These are phyloP conservation scores for Drosophila auraria DNA, from an alignment of 1,140 invertebrate species.

Conservation along the genomic window DNA sequence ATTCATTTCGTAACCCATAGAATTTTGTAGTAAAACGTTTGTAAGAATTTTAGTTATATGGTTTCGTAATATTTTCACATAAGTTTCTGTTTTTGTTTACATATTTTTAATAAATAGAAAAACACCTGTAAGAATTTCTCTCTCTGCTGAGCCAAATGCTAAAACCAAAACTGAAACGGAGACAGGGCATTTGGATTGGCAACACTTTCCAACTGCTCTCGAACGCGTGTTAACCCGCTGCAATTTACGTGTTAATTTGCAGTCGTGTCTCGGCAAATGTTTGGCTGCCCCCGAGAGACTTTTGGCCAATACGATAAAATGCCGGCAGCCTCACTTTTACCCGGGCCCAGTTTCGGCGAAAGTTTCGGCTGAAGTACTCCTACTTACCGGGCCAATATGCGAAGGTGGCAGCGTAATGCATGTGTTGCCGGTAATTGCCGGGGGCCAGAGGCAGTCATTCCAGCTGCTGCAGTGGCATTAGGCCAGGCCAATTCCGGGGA, in stretches of 20 bases:
- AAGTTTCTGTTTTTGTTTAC: too few relatives aligned
- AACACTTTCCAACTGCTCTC: conserved; percentile 53
- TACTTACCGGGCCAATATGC: conserved; percentile 22
- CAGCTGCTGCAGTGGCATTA: conserved; percentile 50
- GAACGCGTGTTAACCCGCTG: conserved; percentile 72
- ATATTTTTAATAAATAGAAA: conserved; percentile 6
- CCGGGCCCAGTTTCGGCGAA: conserved; percentile 42
- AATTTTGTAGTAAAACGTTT: too few relatives aligned
- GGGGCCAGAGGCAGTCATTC: conserved; percentile 16
- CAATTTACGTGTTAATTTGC: conserved; percentile 82
- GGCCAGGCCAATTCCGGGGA: conserved; percentile 42
- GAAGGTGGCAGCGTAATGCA: conserved; percentile 65
- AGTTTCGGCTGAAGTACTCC: conserved; percentile 44
- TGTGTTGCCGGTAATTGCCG: conserved; percentile 73
- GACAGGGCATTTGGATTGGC: conserved; percentile 43
- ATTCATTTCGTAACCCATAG: too few relatives aligned
- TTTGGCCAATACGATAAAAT: conserved; percentile 15
- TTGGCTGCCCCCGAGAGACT: conserved; percentile 35
- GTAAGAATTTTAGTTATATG: too few relatives aligned
- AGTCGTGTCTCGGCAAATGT: conserved; percentile 70
- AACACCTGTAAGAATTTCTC: neutral
- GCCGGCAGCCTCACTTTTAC: conserved; percentile 64
- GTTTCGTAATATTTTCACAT: too few relatives aligned
- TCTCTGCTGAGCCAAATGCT: conserved; percentile 3
- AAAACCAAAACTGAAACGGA: conserved; percentile 8